Evolutionary conservation across 2,888 invertebrate species (phyloP).

Genomic region (Chloromyia formosa): DNA sequence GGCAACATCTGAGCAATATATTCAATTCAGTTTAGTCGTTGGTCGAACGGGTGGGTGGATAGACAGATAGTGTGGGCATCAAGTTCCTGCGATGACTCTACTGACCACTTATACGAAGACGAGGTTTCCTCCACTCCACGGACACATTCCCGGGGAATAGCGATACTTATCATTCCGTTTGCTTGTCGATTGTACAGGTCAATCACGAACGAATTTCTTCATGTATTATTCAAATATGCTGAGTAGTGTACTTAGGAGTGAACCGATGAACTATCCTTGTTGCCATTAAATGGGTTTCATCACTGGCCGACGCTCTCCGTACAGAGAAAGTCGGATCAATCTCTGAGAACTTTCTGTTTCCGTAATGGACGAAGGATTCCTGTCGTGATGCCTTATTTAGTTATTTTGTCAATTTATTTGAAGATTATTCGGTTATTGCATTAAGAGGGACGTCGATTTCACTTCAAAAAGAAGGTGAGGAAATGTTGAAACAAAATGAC

Average conservation of each 20-base stretch:
- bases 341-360: conserved; percentile 14
- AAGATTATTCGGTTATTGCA: conserved; percentile 40
- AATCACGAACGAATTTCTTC: conserved; percentile 41
- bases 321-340: not conserved
- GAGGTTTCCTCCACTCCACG: not conserved
- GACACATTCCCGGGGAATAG: not conserved
- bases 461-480: not conserved
- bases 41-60: too few relatives aligned
- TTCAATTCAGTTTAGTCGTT: too few relatives aligned
- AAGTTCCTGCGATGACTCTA: not conserved
- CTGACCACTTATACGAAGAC: not conserved
- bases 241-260: conserved; percentile 36
- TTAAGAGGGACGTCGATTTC: conserved; percentile 26
- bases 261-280: conserved; percentile 14
- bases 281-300: not conserved
- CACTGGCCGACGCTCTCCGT: not conserved
- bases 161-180: conserved; percentile 34
- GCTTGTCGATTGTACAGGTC: conserved; percentile 34
- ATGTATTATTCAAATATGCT: conserved; percentile 40
- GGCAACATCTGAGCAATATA: conserved; percentile 15
- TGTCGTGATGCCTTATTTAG: conserved; percentile 25
- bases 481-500: not conserved
- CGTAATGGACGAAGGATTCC: not conserved
- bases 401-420: conserved; percentile 33
- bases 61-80: too few relatives aligned